Percentiles rank a stretch among this genome's conserved stretches.
Conservation (phyloP, 2,113 vertebrate species). For the Nothocercus julius region DNA sequence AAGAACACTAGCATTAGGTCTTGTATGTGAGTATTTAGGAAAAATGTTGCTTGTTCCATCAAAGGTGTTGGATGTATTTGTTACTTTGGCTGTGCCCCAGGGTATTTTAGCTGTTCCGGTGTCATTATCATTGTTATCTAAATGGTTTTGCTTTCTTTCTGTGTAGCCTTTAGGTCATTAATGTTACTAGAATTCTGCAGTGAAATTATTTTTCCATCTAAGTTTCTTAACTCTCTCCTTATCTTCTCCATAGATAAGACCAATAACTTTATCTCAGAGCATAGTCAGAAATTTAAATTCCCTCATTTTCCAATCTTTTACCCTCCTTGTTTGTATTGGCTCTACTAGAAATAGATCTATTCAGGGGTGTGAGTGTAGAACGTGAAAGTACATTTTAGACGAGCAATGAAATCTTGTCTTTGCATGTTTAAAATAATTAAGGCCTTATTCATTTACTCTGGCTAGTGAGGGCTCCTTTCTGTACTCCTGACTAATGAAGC, state of each 20-base stretch:
- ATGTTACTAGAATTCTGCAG: neutral
- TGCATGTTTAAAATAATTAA: neutral
- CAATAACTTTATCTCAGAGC: neutral
- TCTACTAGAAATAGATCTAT: neutral
- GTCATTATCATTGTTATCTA: neutral
- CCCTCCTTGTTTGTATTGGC: neutral
- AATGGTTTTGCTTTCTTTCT: neutral
- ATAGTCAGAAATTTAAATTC: neutral
- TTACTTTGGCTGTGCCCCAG: neutral
- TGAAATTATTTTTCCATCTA: neutral
- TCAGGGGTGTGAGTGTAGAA: neutral
- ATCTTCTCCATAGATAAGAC: neutral
- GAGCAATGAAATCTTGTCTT: neutral
- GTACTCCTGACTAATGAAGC: neutral
- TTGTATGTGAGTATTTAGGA: neutral
- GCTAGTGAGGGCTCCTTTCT: neutral
- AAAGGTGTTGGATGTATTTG: neutral
- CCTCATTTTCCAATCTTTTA: neutral
- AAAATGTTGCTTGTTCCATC: neutral
- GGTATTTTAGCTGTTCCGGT: neutral
- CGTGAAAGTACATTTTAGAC: neutral
- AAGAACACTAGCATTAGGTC: neutral
- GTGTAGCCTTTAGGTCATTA: neutral
- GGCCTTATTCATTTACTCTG: neutral
- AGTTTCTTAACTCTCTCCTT: neutral